Percentiles rank a stretch among this genome's conserved stretches.
Conservation (phyloP, 2,888 invertebrate species). For the Polylopha cassiicola region DNA sequence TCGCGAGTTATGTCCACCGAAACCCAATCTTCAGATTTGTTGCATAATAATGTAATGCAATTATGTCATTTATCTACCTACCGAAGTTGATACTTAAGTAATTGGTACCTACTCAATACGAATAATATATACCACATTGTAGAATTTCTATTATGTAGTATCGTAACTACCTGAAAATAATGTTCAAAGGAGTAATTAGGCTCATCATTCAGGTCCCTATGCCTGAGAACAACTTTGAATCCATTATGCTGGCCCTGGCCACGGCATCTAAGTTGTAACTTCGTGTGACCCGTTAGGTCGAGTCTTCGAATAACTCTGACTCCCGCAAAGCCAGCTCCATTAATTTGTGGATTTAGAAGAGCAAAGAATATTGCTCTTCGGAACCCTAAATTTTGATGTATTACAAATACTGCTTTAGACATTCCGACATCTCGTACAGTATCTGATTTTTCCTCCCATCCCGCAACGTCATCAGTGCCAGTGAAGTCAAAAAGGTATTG, state of each 20-base stretch:
- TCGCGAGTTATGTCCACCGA: too few species aligned
- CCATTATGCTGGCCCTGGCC: constrained; percentile 77
- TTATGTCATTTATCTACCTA: too few species aligned
- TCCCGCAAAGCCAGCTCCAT: constrained; percentile 83
- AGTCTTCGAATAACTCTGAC: constrained; percentile 68
- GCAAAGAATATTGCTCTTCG: constrained; percentile 80
- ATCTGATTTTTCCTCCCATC: constrained; percentile 81
- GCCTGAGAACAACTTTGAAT: constrained; percentile 79
- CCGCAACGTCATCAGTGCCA: constrained; percentile 61
- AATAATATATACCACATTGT: too few species aligned
- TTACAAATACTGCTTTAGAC: constrained; percentile 79
- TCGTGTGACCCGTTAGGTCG: constrained; percentile 66
- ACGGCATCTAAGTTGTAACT: constrained; percentile 73
- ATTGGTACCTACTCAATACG: too few species aligned
- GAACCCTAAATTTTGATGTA: constrained; percentile 78
- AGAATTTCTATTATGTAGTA: too few species aligned
- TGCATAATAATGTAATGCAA: too few species aligned
- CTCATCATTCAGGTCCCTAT: constrained; percentile 75
- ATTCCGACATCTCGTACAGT: constrained; percentile 80
- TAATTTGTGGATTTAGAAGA: constrained; percentile 80
- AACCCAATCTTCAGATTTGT: too few species aligned
- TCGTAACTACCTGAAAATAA: constrained; percentile 66
- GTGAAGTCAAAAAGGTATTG: constrained; percentile 78
- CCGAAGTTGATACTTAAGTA: too few species aligned
- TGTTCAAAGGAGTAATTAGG: constrained; percentile 80